A percentile compares a stretch with the other conserved stretches of the same genome.
These are phyloP conservation scores for Mixornis gularis DNA, from an alignment of 2,113 vertebrate species.

Conservation along the genomic window DNA sequence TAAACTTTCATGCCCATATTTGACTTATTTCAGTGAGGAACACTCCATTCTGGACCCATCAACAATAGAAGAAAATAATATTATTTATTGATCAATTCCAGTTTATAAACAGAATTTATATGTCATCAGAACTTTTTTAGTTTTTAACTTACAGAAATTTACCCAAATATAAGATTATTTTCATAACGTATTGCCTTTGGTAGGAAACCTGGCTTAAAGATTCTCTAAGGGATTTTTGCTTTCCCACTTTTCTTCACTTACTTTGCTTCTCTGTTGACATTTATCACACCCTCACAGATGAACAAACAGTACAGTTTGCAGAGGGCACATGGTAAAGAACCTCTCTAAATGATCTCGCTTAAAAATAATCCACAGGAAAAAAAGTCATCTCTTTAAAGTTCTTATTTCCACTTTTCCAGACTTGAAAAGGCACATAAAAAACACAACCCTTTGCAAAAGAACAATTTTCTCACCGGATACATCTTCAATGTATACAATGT, in stretches of 20 bases:
- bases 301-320: neutral
- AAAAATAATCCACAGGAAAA: neutral
- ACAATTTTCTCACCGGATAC: neutral
- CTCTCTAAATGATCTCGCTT: neutral
- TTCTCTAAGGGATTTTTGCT: neutral
- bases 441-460: neutral
- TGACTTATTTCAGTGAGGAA: neutral
- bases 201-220: neutral
- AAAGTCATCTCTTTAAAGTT: neutral
- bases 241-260: neutral
- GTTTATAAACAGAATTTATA: neutral
- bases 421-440: neutral
- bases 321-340: neutral
- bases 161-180: neutral
- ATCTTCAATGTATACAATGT: neutral
- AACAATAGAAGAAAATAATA: neutral
- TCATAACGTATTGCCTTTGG: neutral
- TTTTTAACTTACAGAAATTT: neutral
- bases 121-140: neutral
- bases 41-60: neutral
- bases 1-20: neutral
- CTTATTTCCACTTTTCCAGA: neutral
- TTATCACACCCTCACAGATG: neutral
- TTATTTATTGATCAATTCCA: neutral
- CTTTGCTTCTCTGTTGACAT: neutral